phyloP scores from a whole-genome alignment of 2,888 invertebrate species.

The Heliconius erato region DNA sequence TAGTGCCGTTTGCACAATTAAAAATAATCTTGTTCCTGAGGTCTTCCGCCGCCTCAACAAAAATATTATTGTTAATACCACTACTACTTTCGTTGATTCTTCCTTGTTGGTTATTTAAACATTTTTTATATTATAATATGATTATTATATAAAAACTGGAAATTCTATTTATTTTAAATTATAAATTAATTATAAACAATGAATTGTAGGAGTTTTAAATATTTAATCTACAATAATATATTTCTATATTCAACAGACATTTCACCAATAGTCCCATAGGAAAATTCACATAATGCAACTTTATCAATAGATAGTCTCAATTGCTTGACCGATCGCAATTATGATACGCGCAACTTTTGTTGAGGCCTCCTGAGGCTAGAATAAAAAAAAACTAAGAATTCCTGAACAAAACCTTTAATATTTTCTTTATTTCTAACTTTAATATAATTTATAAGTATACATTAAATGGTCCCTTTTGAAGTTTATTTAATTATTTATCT shows the following conservation, averaged over 20 bases:
- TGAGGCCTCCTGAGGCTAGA: constrained; percentile 5
- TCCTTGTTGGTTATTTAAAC: too few species aligned
- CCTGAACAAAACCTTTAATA: neutral
- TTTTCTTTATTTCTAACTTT: neutral
- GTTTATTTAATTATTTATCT: too few species aligned
- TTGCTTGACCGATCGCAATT: neutral
- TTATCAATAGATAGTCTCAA: neutral
- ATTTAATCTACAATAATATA: neutral
- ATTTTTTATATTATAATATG: too few species aligned
- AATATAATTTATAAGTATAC: neutral
- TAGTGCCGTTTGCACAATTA: too few species aligned
- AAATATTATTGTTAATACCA: too few species aligned
- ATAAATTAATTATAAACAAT: neutral
- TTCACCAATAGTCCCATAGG: neutral
- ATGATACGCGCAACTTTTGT: neutral
- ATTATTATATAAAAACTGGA: too few species aligned
- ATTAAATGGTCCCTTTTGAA: too few species aligned
- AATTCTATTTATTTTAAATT: too few species aligned
- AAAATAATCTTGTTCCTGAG: neutral
- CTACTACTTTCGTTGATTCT: too few species aligned
- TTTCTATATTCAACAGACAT: neutral
- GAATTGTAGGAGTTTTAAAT: neutral
- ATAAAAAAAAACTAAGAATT: neutral
- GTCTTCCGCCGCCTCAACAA: neutral
- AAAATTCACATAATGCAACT: neutral